Conservation (phyloP, 2,888 invertebrate genomes). For the Caenorhabditis japonica region DNA sequence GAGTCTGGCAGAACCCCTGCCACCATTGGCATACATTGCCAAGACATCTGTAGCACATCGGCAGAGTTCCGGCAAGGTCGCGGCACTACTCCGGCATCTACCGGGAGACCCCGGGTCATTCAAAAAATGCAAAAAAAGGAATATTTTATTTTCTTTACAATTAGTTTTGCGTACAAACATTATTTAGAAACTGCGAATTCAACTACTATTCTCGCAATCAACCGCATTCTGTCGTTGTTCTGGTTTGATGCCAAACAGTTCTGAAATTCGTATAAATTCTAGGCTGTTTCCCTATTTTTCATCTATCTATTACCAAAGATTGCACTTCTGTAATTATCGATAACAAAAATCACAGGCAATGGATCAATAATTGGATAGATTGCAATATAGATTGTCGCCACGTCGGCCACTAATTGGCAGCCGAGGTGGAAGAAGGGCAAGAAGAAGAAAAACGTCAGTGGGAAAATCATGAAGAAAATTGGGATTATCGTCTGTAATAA, state of each 20-base stretch:
- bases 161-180: too few species aligned
- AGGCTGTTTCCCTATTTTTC: too few species aligned
- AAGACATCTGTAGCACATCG: too few species aligned
- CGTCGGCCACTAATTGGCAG: conserved; percentile 9
- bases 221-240: neutral
- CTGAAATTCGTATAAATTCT: conserved; percentile 9
- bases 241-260: too few species aligned
- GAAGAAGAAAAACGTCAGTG: conserved; percentile 25
- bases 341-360: conserved; percentile 29
- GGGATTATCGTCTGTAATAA: conserved; percentile 40
- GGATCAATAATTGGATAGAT: conserved; percentile 41
- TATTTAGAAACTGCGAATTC: neutral
- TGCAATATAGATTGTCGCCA: neutral
- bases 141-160: too few species aligned
- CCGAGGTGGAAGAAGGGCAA: conserved; percentile 27
- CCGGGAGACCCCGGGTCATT: too few species aligned
- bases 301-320: conserved; percentile 3
- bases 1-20: too few species aligned
- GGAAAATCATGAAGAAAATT: conserved; percentile 22
- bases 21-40: too few species aligned
- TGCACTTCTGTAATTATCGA: conserved; percentile 34
- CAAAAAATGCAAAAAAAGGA: too few species aligned
- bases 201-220: neutral
- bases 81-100: too few species aligned
- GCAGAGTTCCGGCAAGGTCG: too few species aligned